A percentile compares a stretch with the other conserved stretches of the same genome.
These are phyloP conservation scores for Poecilia wingei DNA, from an alignment of 2,797 vertebrate genomes.

Conservation along the genomic window DNA sequence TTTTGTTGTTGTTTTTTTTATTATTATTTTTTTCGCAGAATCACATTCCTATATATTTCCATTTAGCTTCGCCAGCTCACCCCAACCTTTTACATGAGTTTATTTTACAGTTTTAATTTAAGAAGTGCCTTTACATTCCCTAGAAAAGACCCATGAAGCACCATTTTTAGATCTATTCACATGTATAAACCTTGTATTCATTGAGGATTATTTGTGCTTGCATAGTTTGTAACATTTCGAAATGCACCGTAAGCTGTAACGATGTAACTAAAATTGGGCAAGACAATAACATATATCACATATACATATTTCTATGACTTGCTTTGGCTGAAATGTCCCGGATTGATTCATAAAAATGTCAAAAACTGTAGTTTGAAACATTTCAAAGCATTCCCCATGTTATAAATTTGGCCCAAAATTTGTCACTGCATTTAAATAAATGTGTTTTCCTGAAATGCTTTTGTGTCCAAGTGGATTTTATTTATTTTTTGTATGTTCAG, in stretches of 20 bases:
- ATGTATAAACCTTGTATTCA: conserved; percentile 53
- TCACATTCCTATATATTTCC: conserved; percentile 40
- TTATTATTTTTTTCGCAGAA: not conserved
- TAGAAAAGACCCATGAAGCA: conserved; percentile 53
- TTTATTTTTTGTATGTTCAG: not conserved
- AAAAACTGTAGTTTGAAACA: conserved; percentile 49
- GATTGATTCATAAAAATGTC: conserved; percentile 34
- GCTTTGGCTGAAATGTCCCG: conserved; percentile 34
- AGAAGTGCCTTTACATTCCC: conserved; percentile 86
- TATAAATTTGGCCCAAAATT: conserved; percentile 32
- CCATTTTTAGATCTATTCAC: conserved; percentile 33
- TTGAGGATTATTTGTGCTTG: conserved; percentile 50
- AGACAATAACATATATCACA: conserved; percentile 45
- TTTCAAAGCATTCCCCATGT: conserved; percentile 39
- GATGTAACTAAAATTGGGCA: conserved; percentile 35
- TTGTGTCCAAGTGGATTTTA: not conserved
- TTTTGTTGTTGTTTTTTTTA: conserved; percentile 7
- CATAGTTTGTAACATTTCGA: conserved; percentile 69
- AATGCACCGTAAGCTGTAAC: conserved; percentile 59
- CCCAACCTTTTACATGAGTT: conserved; percentile 41
- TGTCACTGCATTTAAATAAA: conserved; percentile 72
- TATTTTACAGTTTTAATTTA: conserved; percentile 76
- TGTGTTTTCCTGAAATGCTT: conserved; percentile 52
- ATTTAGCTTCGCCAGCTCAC: conserved; percentile 49
- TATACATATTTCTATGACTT: conserved; percentile 28